Percentiles rank a stretch among this genome's conserved stretches.
Conservation (phyloP, 92 coral and sea anemone species). For the Porites lobata region DNA sequence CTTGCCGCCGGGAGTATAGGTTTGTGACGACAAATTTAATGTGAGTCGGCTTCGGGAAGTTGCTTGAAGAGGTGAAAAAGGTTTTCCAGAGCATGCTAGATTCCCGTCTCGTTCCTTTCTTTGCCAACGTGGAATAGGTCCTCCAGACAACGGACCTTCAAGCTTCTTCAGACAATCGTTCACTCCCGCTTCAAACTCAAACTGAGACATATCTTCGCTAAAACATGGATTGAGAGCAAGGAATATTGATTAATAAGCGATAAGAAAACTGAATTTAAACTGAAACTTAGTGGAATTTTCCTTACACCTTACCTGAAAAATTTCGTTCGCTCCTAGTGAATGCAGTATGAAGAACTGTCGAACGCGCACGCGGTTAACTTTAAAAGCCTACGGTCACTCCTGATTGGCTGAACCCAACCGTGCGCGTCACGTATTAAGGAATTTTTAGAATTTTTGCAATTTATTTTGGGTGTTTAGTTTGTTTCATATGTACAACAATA, state of each 20-base stretch:
- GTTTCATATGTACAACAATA: too few species aligned
- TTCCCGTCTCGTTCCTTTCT: constrained; percentile 76
- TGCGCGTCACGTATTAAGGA: too few species aligned
- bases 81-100: constrained; percentile 57
- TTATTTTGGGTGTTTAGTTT: too few species aligned
- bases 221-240: not conserved
- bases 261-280: not conserved
- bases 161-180: constrained; percentile 90
- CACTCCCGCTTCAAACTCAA: constrained; percentile 87
- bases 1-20: constrained; percentile 58
- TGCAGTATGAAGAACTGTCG: not conserved
- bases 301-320: not conserved
- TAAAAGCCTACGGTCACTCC: constrained; percentile 24
- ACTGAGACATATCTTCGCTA: constrained; percentile 79
- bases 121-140: constrained; percentile 96
- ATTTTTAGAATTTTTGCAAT: too few species aligned
- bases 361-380: constrained; percentile 35
- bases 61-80: constrained; percentile 58
- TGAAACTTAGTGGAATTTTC: not conserved
- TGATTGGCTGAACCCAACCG: constrained; percentile 29
- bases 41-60: constrained; percentile 24
- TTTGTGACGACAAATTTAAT: constrained; percentile 21
- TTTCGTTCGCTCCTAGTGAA: not conserved
- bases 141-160: constrained; percentile 90
- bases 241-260: not conserved